phyloP scores from a whole-genome alignment of 2,888 invertebrate species.

The Dryobotodes eremita region DNA sequence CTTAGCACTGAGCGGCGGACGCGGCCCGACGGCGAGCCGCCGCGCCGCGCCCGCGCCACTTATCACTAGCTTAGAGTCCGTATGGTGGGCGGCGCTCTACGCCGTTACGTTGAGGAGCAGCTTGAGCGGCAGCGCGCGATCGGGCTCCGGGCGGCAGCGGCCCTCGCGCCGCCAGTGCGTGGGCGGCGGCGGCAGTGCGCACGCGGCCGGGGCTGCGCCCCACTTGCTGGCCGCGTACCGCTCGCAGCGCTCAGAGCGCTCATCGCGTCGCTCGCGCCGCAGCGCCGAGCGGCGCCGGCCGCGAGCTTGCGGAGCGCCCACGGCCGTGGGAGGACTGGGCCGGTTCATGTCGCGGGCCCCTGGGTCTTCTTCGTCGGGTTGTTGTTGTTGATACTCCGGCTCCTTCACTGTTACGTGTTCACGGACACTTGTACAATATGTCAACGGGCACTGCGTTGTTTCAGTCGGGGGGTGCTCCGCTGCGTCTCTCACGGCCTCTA shows the following conservation, averaged over 20 bases:
- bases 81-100: constrained; percentile 77
- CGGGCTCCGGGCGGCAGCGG: constrained; percentile 87
- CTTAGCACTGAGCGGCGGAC: constrained; percentile 84
- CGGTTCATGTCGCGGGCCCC: constrained; percentile 66
- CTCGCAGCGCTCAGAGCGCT: constrained; percentile 84
- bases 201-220: constrained; percentile 95
- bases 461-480: constrained; percentile 66
- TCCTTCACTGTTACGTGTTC: constrained; percentile 63
- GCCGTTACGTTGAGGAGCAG: constrained; percentile 91
- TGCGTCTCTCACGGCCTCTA: constrained; percentile 62
- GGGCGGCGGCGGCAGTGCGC: constrained; percentile 95
- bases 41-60: constrained; percentile 77
- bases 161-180: constrained; percentile 93
- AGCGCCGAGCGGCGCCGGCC: constrained; percentile 77
- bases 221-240: constrained; percentile 94
- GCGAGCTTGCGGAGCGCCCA: constrained; percentile 71
- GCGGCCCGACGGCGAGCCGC: constrained; percentile 73
- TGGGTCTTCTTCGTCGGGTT: constrained; percentile 75
- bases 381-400: constrained; percentile 72
- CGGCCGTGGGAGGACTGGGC: constrained; percentile 63
- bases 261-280: constrained; percentile 69
- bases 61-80: constrained; percentile 85
- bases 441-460: constrained; percentile 60
- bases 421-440: constrained; percentile 57
- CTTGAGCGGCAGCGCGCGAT: constrained; percentile 92